phyloP scores from a whole-genome alignment of 2,888 invertebrate genomes.

The Artemia sinica region DNA sequence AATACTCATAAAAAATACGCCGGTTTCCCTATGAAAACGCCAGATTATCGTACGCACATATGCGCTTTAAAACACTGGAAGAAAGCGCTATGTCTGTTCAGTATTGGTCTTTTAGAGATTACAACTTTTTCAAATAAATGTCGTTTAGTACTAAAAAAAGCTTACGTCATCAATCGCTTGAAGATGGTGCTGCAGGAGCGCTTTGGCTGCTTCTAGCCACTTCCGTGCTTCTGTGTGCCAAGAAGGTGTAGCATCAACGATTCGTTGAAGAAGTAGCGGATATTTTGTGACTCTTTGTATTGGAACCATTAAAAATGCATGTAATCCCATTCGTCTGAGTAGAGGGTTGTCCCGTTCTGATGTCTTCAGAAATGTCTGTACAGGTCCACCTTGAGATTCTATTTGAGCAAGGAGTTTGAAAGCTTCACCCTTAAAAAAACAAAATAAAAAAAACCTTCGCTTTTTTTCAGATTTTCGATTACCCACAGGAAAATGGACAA shows the following conservation, averaged over 20 bases:
- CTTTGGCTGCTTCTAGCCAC: slow-evolving; percentile 66
- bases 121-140: no score
- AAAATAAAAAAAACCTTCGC: no score
- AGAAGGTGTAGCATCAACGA: slow-evolving; percentile 72
- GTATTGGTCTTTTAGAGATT: no score
- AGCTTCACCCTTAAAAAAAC: slow-evolving; percentile 50
- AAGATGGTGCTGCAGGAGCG: slow-evolving; percentile 77
- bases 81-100: no score
- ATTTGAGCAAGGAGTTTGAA: slow-evolving; percentile 69
- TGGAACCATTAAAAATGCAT: slow-evolving; percentile 95
- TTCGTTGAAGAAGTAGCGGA: slow-evolving; percentile 70
- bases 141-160: not conserved
- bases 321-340: slow-evolving; percentile 79
- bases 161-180: slow-evolving; percentile 73
- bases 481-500: no score
- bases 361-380: slow-evolving; percentile 80
- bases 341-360: slow-evolving; percentile 92
- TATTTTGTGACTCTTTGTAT: slow-evolving; percentile 94
- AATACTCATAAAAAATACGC: no score
- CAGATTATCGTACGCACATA: no score
- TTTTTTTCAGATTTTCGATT: no score
- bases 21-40: no score
- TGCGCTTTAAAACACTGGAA: no score
- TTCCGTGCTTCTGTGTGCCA: slow-evolving; percentile 60
- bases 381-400: slow-evolving; percentile 82